Base-by-base conservation (phyloP, 2,888 invertebrate species). In the Meganola albula region DNA sequence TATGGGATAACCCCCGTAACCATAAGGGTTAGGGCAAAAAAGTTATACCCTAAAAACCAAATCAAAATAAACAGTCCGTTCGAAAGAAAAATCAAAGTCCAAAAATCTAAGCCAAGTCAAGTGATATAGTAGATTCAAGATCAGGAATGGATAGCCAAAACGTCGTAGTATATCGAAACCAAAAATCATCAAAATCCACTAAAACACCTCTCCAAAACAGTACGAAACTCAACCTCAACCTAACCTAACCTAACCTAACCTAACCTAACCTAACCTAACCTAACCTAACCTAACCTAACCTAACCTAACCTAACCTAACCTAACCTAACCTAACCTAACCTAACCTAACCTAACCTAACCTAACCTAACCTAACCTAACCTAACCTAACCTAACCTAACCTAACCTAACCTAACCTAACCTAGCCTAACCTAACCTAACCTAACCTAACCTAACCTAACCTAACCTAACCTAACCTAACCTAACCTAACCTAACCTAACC, bases 391-490 rank as follows among this genome's bases (percentile, higher is more conserved):
- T 38, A 38, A 38, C 38, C 38, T 38, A 38, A 38, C 38, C 38
- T 37, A 40, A 37, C 40, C 40, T 41, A 40, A 40, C 36, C 40
- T 40, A 40, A 40, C 40, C 40, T 40, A 40, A 40, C 39, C 39
- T 39, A 40, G 37, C 40, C 36, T 37, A 40, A 39, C 39, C 39
- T 39, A 39, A 39, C 39, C 39, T 39, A 39, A 39, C 39, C 39
- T 39, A 39, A 39, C 39, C 39, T 41, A 41, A 41, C 40, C 40
- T 41, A 41, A 41, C 40, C 40, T 41, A 41, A 41, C 40, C 37
- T 37, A 41, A 34, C 40, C 37, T 34, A 37, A 34, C 37, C 31
- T 39, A 37, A 37, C 40, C 40, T 40, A 40, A 40, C 40, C 37
- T 37, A 37, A 40, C 40, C 40, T 37, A 37, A 37, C 37, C 37